Base-by-base conservation (phyloP, 2,797 vertebrate genomes). In the Poeciliopsis paucimaculata region DNA sequence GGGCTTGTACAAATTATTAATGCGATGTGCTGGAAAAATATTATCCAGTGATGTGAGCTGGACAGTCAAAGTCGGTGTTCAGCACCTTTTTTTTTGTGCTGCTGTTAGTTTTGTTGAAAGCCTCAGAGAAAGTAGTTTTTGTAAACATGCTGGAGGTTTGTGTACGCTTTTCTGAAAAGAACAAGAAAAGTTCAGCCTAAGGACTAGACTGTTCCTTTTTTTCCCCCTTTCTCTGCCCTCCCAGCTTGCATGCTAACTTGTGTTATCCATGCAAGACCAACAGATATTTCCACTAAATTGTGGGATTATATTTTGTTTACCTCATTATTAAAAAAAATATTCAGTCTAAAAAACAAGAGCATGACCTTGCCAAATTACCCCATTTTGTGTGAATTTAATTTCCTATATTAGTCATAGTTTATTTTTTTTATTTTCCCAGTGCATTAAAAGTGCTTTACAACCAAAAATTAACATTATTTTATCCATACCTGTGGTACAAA, bases 1-100 rank as follows among this genome's bases (percentile, higher is more conserved):
- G 41, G 64, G 5, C 23, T 23, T 23, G 34, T 23, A 68, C 64
- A 68, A 68, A 68, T 68, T 68, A 68, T 68, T 68, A 68, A 68
- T 41, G 36, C 10, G 64, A 41, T 2, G 20, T 68, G 20, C 20
- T 68, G 64, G 10, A 41, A 68, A 41, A 39, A 36, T 64, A 41
- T 9, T 62, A 64, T 5, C 18, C 34, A 39, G 36, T 23, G 9
- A 41, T 23, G 10, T 20, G 20, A 41, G 64, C 64, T 68, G 16
- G 64, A 68, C 18, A 68, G 64, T 68, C 31, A 36, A 41, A 39
- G 23, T 70, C 5, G 2, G 39, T 45, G 39, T 45, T 70, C 45
- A 16, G n/a, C n/a, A n/a, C n/a, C n/a, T n/a, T n/a, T n/a, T n/a
- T n/a, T n/a, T 26, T 70, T 70, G 23, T 70, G 26, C 12, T 45